Evolutionary conservation across 2,888 invertebrate genomes (phyloP).

Genomic region (Troides oblongomaculatus): DNA sequence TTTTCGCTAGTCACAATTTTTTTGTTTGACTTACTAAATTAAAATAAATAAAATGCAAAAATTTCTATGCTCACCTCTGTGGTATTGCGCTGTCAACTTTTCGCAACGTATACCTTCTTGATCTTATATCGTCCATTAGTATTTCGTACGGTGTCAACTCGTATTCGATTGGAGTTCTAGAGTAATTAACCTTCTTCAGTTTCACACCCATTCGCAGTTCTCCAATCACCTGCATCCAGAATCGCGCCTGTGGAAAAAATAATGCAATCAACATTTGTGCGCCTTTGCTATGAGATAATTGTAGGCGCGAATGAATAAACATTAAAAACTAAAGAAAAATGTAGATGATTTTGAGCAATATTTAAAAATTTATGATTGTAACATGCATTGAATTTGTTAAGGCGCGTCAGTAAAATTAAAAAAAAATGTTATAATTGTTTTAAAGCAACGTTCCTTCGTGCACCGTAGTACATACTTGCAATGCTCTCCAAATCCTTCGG

Average conservation of each 20-base stretch:
- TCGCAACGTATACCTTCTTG: slow-evolving; percentile 92
- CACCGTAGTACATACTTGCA: slow-evolving; percentile 84
- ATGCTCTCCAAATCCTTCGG: slow-evolving; percentile 88
- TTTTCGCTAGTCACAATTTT: too few species aligned
- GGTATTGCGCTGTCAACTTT: slow-evolving; percentile 93
- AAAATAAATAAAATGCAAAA: background rate
- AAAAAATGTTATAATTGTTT: background rate
- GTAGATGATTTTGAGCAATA: slow-evolving; percentile 21
- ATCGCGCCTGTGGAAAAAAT: slow-evolving; percentile 85
- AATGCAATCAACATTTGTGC: slow-evolving; percentile 32
- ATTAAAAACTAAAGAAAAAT: slow-evolving; percentile 27
- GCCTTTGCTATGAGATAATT: slow-evolving; percentile 46
- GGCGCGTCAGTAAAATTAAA: slow-evolving; percentile 16
- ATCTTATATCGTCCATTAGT: slow-evolving; percentile 96
- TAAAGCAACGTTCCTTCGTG: slow-evolving; percentile 26
- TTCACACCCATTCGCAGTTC: slow-evolving; percentile 95
- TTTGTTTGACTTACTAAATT: background rate
- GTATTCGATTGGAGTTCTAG: slow-evolving; percentile 90
- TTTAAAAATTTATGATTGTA: background rate
- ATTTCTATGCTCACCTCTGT: slow-evolving; percentile 66
- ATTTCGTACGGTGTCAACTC: slow-evolving; percentile 98
- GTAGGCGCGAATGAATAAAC: slow-evolving; percentile 38
- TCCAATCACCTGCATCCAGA: slow-evolving; percentile 97
- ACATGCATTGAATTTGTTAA: slow-evolving; percentile 17
- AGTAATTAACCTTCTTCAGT: slow-evolving; percentile 91